A percentile compares a stretch with the other conserved stretches of the same genome.
Conservation (phyloP, 2,888 invertebrate genomes). For the Helobdella robusta region DNA sequence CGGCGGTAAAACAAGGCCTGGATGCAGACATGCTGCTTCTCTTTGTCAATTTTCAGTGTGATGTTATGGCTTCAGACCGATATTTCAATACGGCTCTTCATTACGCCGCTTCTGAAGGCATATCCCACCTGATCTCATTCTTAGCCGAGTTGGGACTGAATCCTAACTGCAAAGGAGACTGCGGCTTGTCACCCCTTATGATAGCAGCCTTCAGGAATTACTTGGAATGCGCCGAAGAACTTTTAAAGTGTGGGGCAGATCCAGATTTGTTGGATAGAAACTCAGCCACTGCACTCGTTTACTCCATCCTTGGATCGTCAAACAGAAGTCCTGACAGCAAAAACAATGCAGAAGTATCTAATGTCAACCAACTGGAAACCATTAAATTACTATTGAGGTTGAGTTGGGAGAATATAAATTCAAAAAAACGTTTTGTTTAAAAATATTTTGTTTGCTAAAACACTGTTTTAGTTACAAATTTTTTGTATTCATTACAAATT, state of each 20-base stretch:
- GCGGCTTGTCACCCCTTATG: background rate
- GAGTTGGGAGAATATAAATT: no score
- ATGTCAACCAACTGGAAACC: no score
- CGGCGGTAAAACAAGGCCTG: background rate
- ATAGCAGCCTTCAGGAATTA: background rate
- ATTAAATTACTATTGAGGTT: no score
- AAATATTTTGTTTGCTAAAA: no score
- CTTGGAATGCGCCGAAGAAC: background rate
- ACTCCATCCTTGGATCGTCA: constrained; percentile 1
- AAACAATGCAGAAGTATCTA: no score
- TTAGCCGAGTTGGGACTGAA: background rate
- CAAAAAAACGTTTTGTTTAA: no score
- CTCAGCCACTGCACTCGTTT: background rate
- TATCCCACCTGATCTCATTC: background rate
- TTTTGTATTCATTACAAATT: no score
- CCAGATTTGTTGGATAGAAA: background rate
- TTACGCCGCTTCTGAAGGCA: background rate
- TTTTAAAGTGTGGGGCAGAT: background rate
- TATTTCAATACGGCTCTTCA: background rate
- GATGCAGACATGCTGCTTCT: background rate
- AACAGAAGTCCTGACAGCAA: no score
- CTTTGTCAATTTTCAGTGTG: background rate
- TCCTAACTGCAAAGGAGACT: background rate
- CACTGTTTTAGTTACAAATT: no score
- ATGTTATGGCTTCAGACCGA: background rate